Evolutionary conservation across 2,888 invertebrate genomes (phyloP).

Genomic region (Quadriops clusia): DNA sequence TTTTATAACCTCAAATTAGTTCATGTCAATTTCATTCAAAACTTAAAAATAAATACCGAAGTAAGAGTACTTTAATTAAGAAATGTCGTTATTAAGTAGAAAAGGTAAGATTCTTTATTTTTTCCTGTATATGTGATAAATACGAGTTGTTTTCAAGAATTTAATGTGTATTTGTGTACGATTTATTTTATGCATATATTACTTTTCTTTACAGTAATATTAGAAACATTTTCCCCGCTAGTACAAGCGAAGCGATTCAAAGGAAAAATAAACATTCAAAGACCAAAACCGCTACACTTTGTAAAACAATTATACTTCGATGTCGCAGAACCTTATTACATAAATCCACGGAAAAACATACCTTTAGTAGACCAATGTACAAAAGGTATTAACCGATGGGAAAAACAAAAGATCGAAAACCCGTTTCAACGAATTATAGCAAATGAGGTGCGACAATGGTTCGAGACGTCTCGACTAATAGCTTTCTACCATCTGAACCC

Average conservation of each 20-base stretch:
- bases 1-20: too few relatives aligned
- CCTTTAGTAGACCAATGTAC: slow-evolving; percentile 44
- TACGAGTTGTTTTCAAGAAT: too few relatives aligned
- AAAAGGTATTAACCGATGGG: slow-evolving; percentile 21
- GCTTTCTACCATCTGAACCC: slow-evolving; percentile 63
- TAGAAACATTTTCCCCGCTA: slow-evolving; percentile 5
- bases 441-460: slow-evolving; percentile 56
- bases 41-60: too few relatives aligned
- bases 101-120: too few relatives aligned
- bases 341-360: slow-evolving; percentile 36
- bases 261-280: slow-evolving; percentile 68
- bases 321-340: slow-evolving; percentile 52
- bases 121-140: too few relatives aligned
- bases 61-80: too few relatives aligned
- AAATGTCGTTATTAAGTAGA: too few relatives aligned
- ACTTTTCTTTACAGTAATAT: slow-evolving; percentile 9
- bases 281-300: slow-evolving; percentile 58
- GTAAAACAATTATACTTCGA: slow-evolving; percentile 52
- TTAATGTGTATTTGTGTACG: too few relatives aligned
- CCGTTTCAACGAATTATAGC: slow-evolving; percentile 64
- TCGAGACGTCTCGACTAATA: slow-evolving; percentile 59
- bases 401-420: slow-evolving; percentile 41
- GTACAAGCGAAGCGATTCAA: slow-evolving; percentile 45
- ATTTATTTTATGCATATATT: too few relatives aligned
- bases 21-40: too few relatives aligned